Conservation (phyloP, 2,888 invertebrate species). For the Drosophila tripunctata region DNA sequence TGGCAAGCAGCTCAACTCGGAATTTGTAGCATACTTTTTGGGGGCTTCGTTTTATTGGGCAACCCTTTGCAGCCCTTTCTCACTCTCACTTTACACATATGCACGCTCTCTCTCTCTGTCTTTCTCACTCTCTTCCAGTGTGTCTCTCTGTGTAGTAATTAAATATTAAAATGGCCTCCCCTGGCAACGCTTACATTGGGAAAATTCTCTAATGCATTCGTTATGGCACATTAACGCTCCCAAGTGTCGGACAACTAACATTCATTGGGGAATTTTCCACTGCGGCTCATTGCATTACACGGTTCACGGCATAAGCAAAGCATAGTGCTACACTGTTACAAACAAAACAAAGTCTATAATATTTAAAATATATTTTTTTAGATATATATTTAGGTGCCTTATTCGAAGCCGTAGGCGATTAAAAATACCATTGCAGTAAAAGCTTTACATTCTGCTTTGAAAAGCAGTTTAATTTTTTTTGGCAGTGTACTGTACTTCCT, state of each 20-base stretch:
- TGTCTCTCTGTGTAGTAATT: constrained; percentile 52
- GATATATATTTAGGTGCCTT: too few species aligned
- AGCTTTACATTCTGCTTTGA: not conserved
- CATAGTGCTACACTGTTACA: constrained; percentile 34
- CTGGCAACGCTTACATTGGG: constrained; percentile 42
- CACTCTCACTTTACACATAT: not conserved
- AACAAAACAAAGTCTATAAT: too few species aligned
- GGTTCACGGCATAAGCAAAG: constrained; percentile 45
- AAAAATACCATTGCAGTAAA: too few species aligned
- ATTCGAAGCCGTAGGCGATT: not conserved
- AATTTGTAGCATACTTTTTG: constrained; percentile 56
- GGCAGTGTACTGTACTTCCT: not conserved
- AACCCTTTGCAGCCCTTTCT: constrained; percentile 15
- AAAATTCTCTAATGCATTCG: constrained; percentile 73
- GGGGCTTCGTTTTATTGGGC: constrained; percentile 31
- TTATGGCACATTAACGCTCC: constrained; percentile 77
- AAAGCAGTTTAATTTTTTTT: too few species aligned
- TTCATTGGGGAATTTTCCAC: constrained; percentile 56
- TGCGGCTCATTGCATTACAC: constrained; percentile 66
- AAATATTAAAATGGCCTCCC: constrained; percentile 65
- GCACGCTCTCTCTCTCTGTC: not conserved
- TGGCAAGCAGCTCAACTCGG: constrained; percentile 35
- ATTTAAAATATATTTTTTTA: too few species aligned
- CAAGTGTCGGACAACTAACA: constrained; percentile 61
- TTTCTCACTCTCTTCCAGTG: not conserved